Conservation (phyloP, 2,797 vertebrate genomes). For the Synaphobranchus kaupii region DNA sequence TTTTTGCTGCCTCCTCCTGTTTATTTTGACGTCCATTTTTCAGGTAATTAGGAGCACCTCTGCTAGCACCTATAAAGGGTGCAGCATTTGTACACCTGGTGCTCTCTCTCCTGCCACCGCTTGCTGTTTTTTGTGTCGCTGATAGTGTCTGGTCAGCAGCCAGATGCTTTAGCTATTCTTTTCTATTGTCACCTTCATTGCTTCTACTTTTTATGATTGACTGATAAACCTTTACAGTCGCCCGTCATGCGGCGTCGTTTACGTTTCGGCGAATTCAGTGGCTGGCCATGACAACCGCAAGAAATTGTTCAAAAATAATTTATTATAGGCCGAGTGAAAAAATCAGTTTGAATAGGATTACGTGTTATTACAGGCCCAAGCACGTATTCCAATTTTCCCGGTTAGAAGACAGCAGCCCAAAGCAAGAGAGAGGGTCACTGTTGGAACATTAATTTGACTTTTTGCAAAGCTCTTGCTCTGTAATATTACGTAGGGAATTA, state of each 20-base stretch:
- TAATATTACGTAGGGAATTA: background rate
- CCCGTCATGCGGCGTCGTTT: background rate
- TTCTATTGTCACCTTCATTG: background rate
- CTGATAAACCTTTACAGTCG: background rate
- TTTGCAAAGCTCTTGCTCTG: background rate
- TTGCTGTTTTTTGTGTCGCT: no score
- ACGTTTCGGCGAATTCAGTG: background rate
- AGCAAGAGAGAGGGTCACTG: background rate
- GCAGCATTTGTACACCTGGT: background rate
- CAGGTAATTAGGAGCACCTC: background rate
- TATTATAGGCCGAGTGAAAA: background rate
- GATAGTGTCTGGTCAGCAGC: background rate
- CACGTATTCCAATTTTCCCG: background rate
- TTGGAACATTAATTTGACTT: background rate
- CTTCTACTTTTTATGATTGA: background rate
- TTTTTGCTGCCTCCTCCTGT: background rate
- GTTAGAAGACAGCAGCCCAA: background rate
- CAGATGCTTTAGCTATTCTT: background rate
- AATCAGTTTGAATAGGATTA: background rate
- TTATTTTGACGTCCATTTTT: background rate
- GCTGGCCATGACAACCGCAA: background rate
- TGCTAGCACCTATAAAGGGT: background rate
- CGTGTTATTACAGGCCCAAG: background rate
- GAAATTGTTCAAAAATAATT: background rate
- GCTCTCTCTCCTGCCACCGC: no score